Evolutionary conservation across 2,113 vertebrate species (phyloP).

Genomic region (Albula glossodonta): DNA sequence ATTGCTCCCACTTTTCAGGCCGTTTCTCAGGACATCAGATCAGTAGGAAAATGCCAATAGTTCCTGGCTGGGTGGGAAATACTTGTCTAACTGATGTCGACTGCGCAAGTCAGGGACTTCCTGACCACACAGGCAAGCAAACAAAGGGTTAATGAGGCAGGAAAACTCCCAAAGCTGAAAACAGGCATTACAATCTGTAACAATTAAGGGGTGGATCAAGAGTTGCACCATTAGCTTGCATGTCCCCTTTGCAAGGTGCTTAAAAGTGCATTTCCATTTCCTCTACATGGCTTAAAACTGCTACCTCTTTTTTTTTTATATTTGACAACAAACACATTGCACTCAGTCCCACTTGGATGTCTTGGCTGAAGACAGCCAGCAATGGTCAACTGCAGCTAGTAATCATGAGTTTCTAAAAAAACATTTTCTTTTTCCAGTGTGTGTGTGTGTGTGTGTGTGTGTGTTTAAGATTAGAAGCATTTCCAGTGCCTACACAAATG

Average conservation of each 20-base stretch:
- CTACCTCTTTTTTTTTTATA: too few species aligned
- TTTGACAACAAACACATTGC: too few species aligned
- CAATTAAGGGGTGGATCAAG: not conserved
- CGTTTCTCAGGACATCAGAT: not conserved
- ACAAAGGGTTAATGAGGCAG: slow-evolving; percentile 26
- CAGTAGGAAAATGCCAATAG: slow-evolving; percentile 1
- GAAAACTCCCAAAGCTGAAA: not conserved
- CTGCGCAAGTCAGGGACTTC: not conserved
- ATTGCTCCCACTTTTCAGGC: not conserved
- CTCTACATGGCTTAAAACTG: not conserved
- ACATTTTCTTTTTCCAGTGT: too few species aligned
- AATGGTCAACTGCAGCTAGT: too few species aligned
- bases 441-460: not conserved
- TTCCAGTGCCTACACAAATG: not conserved
- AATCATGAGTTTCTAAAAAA: too few species aligned
- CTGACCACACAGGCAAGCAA: slow-evolving; percentile 14
- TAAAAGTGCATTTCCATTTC: not conserved
- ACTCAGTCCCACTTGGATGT: too few species aligned
- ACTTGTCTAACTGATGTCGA: not conserved
- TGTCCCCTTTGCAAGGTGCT: too few species aligned
- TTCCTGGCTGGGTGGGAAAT: not conserved
- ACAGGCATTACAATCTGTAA: slow-evolving; percentile 4
- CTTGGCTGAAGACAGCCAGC: too few species aligned
- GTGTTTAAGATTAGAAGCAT: not conserved
- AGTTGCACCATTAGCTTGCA: not conserved